Base-by-base conservation (phyloP, 2,797 vertebrate species). In the Brachyrhaphis roseni region DNA sequence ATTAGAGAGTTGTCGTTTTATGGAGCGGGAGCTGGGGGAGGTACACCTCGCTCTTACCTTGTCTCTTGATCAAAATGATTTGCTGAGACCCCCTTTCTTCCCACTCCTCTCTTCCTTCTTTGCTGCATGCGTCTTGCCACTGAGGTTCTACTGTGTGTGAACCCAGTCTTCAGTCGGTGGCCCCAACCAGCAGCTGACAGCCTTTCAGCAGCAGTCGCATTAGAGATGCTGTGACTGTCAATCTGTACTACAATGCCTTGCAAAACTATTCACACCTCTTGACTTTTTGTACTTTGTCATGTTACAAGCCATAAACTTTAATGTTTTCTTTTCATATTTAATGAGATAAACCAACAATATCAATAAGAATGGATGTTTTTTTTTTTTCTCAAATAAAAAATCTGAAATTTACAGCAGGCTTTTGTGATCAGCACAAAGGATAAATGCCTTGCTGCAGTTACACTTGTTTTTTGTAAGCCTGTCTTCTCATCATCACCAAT, bases 1-100 rank as follows among this genome's bases (percentile, higher is more conserved):
- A 96, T 96, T 96, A 96, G 94, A 95, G 92, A 81, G 84, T 89
- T 88, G 92, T 89, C 91, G 90, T 89, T 94, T 93, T 84, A 83
- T 84, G 88, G 89, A 94, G 92, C 75, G 88, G 90, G 92, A 93
- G 90, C 85, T 87, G 91, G 90, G 89, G 92, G 92, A 90, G 93
- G 85, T 83, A 91, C 88, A 85, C 88, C 91, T 93, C 87, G 76
- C 90, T 73, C 88, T 91, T 93, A 93, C 90, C 91, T 89, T 90
- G 86, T 92, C 89, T 93, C 93, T 93, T 94, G 93, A 95, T 95
- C 93, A 92, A 91, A 93, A 93, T 92, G 93, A 93, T 94, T 93
- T 93, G 89, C 87, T 90, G 87, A 89, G 84, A 88, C 87, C 89
- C 82, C 82, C 89, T 89, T 90, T 86, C 89, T 90, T 85, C 83